Base-by-base conservation (phyloP, 2,888 invertebrate genomes). In the Entomobrya proxima region DNA sequence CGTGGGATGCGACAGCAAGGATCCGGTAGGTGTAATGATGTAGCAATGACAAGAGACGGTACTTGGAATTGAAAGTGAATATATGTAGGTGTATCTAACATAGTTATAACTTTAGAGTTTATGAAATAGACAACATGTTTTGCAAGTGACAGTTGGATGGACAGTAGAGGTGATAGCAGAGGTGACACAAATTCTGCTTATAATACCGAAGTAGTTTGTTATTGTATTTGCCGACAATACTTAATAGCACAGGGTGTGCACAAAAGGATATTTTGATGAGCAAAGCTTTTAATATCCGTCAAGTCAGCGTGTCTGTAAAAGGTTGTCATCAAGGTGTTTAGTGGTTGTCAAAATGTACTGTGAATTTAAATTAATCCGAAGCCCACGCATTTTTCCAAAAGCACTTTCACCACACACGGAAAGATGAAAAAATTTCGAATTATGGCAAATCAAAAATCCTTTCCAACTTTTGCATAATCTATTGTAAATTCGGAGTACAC, bases 271-370 rank as follows among this genome's bases (percentile, higher is more conserved):
- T 35, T 18, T 1, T n/a, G 18, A 18, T 18, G 52, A 52, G 18
- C 7, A 40, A 69, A 18, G 37, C 40, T 55, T 80, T 80, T 80
- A 80, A 80, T 80, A 69, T 80, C 79, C 79, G 79, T 55, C 37
- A 67, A 69, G 79, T 80, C 79, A 80, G 24, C 15, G 11, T 24
- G 7, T 9, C 55, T 6, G 13, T 11, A 55, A n/a, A 72, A 72
- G 47, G 47, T 67, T 72, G 72, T 47, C 72, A 47, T 11, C 47
- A 27, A 18, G 11, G 47, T 72, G 11, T 18, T 50, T 50, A 6
- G 18, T 24, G 30, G 30, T 24, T 21, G 32, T 76, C 40, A 32
- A 32, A 61, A 61, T n/a, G n/a, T n/a, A n/a, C n/a, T n/a, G n/a
- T n/a, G n/a, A n/a, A n/a, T n/a, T n/a, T n/a, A n/a, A n/a, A n/a